phyloP scores from a whole-genome alignment of 92 coral and sea anemone genomes.

The Desmophyllum pertusum region DNA sequence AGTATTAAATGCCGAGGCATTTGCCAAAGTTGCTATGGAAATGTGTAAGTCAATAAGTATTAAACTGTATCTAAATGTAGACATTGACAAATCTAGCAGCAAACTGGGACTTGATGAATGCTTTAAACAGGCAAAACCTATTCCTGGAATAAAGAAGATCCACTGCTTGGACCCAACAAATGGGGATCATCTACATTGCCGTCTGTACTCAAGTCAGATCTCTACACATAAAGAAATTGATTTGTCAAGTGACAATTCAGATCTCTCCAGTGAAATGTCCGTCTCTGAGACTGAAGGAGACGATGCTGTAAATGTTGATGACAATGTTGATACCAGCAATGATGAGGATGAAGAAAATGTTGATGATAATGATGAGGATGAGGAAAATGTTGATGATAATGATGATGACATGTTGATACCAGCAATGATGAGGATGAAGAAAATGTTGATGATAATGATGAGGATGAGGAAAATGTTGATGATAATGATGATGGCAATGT shows the following conservation, averaged over 20 bases:
- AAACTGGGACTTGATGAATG: constrained; percentile 36
- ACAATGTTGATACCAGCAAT: neutral
- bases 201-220: constrained; percentile 45
- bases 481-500: too few relatives aligned
- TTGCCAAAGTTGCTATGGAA: constrained; percentile 41
- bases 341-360: constrained; percentile 12
- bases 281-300: too few relatives aligned
- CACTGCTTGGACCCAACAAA: constrained; percentile 51
- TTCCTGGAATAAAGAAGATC: constrained; percentile 50
- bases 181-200: constrained; percentile 20
- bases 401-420: too few relatives aligned
- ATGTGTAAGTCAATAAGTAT: constrained; percentile 40
- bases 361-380: too few relatives aligned
- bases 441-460: too few relatives aligned
- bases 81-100: constrained; percentile 31
- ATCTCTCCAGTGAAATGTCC: neutral
- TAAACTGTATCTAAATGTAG: constrained; percentile 40
- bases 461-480: too few relatives aligned
- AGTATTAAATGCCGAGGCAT: constrained; percentile 46
- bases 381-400: too few relatives aligned
- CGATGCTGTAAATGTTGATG: too few relatives aligned
- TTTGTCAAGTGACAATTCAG: constrained; percentile 4
- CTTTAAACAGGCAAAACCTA: constrained; percentile 42
- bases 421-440: constrained; percentile 18
- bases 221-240: constrained; percentile 21